Base-by-base conservation (phyloP, 2,797 vertebrate species). In the Poeciliopsis infans region DNA sequence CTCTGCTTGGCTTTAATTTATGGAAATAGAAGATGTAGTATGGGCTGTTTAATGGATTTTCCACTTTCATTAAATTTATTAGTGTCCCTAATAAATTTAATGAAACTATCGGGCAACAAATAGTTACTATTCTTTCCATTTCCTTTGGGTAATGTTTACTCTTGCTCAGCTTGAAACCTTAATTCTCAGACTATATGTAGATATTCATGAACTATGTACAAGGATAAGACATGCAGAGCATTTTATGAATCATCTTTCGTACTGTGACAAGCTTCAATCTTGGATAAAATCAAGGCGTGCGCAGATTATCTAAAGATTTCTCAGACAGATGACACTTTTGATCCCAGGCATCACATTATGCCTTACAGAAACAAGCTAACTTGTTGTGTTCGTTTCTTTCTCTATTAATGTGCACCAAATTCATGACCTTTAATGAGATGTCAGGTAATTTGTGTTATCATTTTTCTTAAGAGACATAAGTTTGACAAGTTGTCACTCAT, bases 361-460 rank as follows among this genome's bases (percentile, higher is more conserved):
- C 53, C 45, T 71, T 75, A 68, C 4, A 41, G 46, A 69, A 84
- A 76, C 68, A n/a, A n/a, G 11, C 23, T 28, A n/a, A 23, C n/a
- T 70, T 69, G 13, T 43, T 45, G 66, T 46, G 8, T 68, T 68
- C 15, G 80, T 75, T 76, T 16, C 70, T 55, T 1, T 36, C 6
- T 49, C 36, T 31, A 68, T 5, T 61, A 23, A 39, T 59, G 78
- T 45, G 73, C 61, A 31, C 20, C 39, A 55, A 55, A 80, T 80
- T 66, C 43, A 55, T 76, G 80, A 83, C 41, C 57, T 78, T 82
- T 80, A 77, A 86, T 80, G 71, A 83, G 78, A 72, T 78, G 33
- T 81, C 79, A 85, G 86, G 87, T 91, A 86, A 82, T 36, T 23
- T 76, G 51, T 84, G 83, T 86, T 83, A 84, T 81, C 72, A 64